These are phyloP conservation scores for Callosobruchus maculatus DNA, from an alignment of 2,888 invertebrate genomes.

Conservation along the genomic window DNA sequence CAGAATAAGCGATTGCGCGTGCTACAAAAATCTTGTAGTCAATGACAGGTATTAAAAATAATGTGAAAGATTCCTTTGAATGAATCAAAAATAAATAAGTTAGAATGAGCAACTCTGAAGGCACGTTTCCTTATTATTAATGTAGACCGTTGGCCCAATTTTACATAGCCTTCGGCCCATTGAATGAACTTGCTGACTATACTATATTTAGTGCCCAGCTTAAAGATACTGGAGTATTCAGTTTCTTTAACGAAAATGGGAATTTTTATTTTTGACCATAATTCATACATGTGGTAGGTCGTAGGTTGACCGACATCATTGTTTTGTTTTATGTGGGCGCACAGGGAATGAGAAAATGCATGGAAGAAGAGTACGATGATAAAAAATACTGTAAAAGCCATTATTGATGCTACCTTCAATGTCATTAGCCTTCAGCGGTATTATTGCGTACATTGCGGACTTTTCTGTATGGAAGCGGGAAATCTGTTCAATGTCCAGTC, in stretches of 20 bases:
- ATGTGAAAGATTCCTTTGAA: too few relatives aligned
- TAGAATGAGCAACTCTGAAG: too few relatives aligned
- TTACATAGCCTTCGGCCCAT: too few relatives aligned
- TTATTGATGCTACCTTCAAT: not conserved
- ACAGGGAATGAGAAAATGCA: too few relatives aligned
- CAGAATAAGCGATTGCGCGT: too few relatives aligned
- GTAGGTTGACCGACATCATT: not conserved
- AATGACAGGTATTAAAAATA: too few relatives aligned
- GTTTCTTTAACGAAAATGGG: not conserved
- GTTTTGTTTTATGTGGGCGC: not conserved
- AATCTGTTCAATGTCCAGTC: too few relatives aligned
- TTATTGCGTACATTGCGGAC: not conserved
- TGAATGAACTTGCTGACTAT: not conserved
- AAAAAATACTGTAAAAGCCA: not conserved
- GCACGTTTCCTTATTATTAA: too few relatives aligned
- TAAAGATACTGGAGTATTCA: not conserved
- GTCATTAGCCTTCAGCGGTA: not conserved
- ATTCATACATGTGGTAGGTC: not conserved
- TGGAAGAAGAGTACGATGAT: not conserved
- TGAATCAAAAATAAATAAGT: too few relatives aligned
- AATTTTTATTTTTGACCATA: not conserved
- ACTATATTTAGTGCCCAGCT: not conserved
- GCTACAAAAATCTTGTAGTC: too few relatives aligned
- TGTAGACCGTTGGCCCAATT: too few relatives aligned
- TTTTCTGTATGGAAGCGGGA: too few relatives aligned